Percentiles rank a stretch among this genome's conserved stretches.
Conservation (phyloP, 2,888 invertebrate species). For the Chelonus formosanus region DNA sequence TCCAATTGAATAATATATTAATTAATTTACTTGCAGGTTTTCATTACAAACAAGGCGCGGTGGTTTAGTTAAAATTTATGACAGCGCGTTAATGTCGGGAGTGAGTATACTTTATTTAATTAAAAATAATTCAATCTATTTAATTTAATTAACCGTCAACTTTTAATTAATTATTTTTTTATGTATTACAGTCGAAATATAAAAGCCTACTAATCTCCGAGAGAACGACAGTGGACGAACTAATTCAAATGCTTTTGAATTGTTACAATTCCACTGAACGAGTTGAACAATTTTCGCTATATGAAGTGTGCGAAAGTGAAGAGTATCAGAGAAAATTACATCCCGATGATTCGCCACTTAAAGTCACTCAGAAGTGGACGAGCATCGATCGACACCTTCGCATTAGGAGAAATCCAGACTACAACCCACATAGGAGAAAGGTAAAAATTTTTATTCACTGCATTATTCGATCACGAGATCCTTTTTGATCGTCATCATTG, state of each 20-base stretch:
- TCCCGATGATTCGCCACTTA: conserved; percentile 84
- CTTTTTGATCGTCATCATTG: no score
- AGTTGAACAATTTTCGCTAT: conserved; percentile 86
- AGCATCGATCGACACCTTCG: conserved; percentile 81
- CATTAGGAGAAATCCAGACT: conserved; percentile 82
- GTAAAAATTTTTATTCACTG: conserved; percentile 40
- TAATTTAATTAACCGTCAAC: background rate
- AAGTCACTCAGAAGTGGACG: conserved; percentile 76
- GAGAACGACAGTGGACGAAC: conserved; percentile 87
- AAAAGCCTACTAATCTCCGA: conserved; percentile 90
- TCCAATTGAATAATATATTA: background rate
- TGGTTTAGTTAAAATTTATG: conserved; percentile 91
- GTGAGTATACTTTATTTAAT: conserved; percentile 59
- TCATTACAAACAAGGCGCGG: conserved; percentile 88
- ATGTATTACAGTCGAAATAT: conserved; percentile 78
- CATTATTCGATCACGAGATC: no score
- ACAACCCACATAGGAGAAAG: conserved; percentile 69
- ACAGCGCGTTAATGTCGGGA: conserved; percentile 86
- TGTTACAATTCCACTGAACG: conserved; percentile 86
- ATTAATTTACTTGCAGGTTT: conserved; percentile 70
- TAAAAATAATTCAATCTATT: no score
- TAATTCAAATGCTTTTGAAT: conserved; percentile 82
- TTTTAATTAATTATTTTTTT: conserved; percentile 12
- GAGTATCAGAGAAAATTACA: conserved; percentile 89
- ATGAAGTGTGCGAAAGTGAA: conserved; percentile 84